phyloP scores from a whole-genome alignment of 2,888 invertebrate species.

The Ypsolopha sequella region DNA sequence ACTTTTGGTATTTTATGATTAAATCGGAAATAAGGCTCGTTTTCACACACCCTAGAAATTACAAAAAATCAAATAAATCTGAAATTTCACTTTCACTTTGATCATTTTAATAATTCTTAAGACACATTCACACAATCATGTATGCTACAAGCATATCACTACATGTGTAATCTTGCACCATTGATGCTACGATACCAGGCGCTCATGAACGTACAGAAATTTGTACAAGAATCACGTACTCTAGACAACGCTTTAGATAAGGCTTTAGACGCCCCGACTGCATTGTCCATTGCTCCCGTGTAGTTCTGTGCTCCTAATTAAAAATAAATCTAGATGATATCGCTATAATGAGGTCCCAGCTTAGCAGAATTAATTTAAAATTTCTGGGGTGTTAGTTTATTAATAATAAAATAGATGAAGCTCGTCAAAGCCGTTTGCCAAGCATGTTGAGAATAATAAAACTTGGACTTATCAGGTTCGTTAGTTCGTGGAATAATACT shows the following conservation, averaged over 20 bases:
- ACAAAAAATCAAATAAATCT: too few species aligned
- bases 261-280: slow-evolving; percentile 8
- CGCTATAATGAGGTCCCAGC: background rate
- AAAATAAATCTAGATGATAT: slow-evolving; percentile 22
- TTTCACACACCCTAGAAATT: too few species aligned
- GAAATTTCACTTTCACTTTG: too few species aligned
- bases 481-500: too few species aligned
- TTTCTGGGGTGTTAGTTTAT: background rate
- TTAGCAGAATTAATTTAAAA: background rate
- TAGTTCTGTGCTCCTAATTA: slow-evolving; percentile 24
- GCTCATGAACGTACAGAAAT: background rate
- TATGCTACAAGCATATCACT: background rate
- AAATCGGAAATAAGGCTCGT: too few species aligned
- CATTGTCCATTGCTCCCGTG: slow-evolving; percentile 21
- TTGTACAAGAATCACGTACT: background rate
- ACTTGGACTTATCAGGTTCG: too few species aligned
- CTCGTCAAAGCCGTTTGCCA: too few species aligned
- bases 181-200: background rate
- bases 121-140: too few species aligned
- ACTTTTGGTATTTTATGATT: too few species aligned
- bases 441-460: too few species aligned
- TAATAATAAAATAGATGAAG: too few species aligned
- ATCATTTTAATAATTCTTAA: too few species aligned
- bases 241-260: background rate
- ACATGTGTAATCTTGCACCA: background rate